phyloP scores from a whole-genome alignment of 2,113 vertebrate species.

The Rhynchopsitta pachyrhyncha region DNA sequence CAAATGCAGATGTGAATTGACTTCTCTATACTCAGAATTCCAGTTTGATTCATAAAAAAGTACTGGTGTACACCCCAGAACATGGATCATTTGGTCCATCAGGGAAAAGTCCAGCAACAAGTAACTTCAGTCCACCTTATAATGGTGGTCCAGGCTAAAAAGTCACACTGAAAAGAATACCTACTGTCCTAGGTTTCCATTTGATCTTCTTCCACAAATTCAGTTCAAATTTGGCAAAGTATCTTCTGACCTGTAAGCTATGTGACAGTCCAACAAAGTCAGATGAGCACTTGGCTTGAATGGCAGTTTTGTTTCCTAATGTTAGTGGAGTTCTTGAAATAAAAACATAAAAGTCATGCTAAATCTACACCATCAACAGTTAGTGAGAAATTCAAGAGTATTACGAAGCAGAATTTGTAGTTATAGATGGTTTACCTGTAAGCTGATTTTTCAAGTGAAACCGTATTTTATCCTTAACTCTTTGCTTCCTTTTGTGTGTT shows the following conservation, averaged over 20 bases:
- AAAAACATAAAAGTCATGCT: background rate
- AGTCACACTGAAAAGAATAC: background rate
- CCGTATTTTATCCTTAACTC: background rate
- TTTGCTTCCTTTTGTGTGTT: background rate
- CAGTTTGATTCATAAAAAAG: background rate
- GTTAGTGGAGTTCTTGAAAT: background rate
- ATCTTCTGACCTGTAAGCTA: background rate
- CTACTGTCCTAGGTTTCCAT: background rate
- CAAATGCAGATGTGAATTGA: background rate
- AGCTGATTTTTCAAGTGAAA: background rate
- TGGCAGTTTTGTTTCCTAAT: background rate
- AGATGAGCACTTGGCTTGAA: background rate
- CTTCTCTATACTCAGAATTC: background rate
- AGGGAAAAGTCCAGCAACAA: background rate
- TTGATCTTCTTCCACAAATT: background rate
- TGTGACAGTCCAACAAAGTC: background rate
- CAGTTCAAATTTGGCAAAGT: background rate
- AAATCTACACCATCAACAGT: background rate
- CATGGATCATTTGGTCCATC: background rate
- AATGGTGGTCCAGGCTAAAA: background rate
- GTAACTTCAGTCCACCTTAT: background rate
- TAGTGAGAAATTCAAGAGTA: background rate
- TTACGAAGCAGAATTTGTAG: background rate
- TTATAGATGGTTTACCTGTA: background rate
- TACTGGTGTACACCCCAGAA: background rate